Percentiles rank a stretch among this genome's conserved stretches.
Evolutionary conservation across 2,797 vertebrate genomes (phyloP).

Genomic region (Poeciliopsis turneri): DNA sequence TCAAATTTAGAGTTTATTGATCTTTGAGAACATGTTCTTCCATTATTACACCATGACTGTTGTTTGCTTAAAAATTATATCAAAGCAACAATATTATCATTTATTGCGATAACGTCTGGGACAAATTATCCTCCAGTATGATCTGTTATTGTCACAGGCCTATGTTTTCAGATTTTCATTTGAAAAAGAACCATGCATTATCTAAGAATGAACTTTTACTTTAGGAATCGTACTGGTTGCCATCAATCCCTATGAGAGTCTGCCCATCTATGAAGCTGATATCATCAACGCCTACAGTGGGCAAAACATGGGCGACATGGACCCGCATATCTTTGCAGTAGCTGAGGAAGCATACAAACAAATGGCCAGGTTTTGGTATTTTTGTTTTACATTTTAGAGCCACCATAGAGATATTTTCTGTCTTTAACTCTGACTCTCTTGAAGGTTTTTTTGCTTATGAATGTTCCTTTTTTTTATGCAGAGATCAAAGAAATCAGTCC

Average conservation of each 20-base stretch:
- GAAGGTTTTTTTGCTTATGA: slow-evolving; percentile 5
- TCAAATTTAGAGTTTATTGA: too few species aligned
- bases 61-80: too few species aligned
- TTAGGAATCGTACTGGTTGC: slow-evolving; percentile 96
- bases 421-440: neutral
- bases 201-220: neutral
- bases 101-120: too few species aligned
- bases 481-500: slow-evolving; percentile 95
- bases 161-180: neutral
- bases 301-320: slow-evolving; percentile 98
- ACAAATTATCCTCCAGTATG: too few species aligned
- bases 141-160: too few species aligned
- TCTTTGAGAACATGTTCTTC: too few species aligned
- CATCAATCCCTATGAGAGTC: slow-evolving; percentile 95
- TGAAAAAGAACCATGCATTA: neutral
- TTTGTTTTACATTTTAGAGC: slow-evolving; percentile 3
- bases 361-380: slow-evolving; percentile 89
- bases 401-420: neutral
- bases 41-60: too few species aligned
- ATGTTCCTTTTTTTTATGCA: slow-evolving; percentile 60
- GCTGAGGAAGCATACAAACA: slow-evolving; percentile 97
- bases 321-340: slow-evolving; percentile 98
- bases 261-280: slow-evolving; percentile 94
- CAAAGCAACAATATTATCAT: too few species aligned
- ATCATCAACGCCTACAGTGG: slow-evolving; percentile 97